phyloP scores from a whole-genome alignment of 1,140 invertebrate genomes.

The Phenacoccus solenopsis region DNA sequence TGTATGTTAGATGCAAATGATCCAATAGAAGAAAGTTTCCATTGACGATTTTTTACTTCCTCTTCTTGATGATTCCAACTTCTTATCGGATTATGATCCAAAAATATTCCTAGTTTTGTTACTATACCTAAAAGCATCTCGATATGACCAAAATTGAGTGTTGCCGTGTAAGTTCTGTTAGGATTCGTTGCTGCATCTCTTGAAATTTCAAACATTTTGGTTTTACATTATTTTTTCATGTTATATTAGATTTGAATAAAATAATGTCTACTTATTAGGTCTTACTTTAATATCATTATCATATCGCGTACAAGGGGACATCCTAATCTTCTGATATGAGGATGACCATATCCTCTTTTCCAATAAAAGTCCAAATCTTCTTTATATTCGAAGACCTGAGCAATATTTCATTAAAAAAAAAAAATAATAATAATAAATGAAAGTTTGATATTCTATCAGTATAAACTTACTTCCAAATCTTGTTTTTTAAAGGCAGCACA shows the following conservation, averaged over 20 bases:
- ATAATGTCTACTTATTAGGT: too few species aligned
- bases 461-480: constrained; percentile 24
- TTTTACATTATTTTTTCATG: too few species aligned
- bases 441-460: neutral
- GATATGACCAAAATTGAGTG: constrained; percentile 63
- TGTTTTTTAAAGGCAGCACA: constrained; percentile 22
- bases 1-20: constrained; percentile 67
- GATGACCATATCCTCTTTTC: constrained; percentile 55
- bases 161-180: neutral
- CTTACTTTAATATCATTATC: constrained; percentile 45
- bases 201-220: too few species aligned
- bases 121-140: constrained; percentile 46
- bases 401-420: neutral
- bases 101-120: constrained; percentile 50
- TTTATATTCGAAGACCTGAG: constrained; percentile 53
- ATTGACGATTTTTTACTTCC: constrained; percentile 42
- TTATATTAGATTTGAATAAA: too few species aligned
- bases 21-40: constrained; percentile 53
- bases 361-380: constrained; percentile 69
- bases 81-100: constrained; percentile 46
- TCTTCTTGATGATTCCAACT: constrained; percentile 50
- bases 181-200: neutral
- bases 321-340: constrained; percentile 48
- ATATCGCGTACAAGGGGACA: constrained; percentile 63
- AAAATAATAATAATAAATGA: neutral